Evolutionary conservation across 2,113 vertebrate species (phyloP), one percentile per base, ranked within the genome.

Genomic region (Strigops habroptila): DNA sequence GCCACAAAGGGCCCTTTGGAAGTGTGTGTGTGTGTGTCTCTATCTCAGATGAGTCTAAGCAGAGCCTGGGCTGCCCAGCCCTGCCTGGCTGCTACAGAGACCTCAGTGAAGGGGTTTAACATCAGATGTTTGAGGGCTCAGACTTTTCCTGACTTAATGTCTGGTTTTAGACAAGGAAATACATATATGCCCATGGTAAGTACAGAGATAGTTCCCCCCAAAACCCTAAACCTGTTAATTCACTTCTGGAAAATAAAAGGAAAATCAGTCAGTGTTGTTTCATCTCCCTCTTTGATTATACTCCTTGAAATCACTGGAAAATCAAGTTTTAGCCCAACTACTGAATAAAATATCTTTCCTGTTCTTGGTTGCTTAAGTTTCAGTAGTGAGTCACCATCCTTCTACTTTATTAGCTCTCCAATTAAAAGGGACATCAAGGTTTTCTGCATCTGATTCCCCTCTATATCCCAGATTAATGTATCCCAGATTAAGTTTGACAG

Each of bases 401-500:
- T 68, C 62, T 82, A 11, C 70, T 69, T 94, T 62, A 91, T 75
- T 73, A 89, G 73, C 41, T 83, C 76, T 55, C 63, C 0, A 1
- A 69, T 44, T 93, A 80, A 82, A 86, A 69, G 37, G 49, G 75
- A 87, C 90, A 63, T 11, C 37, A n/a, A 73, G 37, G 63, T 73
- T 80, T 92, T 82, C 90, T 82, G 87, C 67, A 37, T 65, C 39
- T 67, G 53, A 53, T 82, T 87, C 46, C 75, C 84, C 23, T 18
- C 19, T 53, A 53, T 83, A 82, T 51, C 84, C 85, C 76, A 94
- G 85, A 94, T 88, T 81, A 93, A 95, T 80, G 92, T 53, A 37
- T 68, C 75, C 53, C 31, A 88, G 94, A 95, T 93, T 44, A 81
- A 95, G 83, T 86, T 88, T 95, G 94, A 94, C 93, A 95, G 95